Conservation (phyloP, 2,888 invertebrate genomes). For the Oegoconia quadripuncta region DNA sequence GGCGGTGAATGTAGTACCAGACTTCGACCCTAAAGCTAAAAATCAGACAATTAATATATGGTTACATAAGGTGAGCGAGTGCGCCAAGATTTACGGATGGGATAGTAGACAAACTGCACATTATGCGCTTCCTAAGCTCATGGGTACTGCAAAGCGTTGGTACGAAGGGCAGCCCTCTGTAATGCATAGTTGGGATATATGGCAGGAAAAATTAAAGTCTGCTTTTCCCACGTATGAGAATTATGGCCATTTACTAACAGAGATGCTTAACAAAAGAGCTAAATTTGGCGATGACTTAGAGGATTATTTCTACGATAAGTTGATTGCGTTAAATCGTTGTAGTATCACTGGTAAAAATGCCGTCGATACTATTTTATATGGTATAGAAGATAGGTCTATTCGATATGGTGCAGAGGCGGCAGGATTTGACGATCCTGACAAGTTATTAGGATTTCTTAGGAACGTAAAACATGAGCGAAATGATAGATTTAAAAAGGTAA, state of each 20-base stretch:
- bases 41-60: conserved; percentile 12
- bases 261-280: conserved; percentile 15
- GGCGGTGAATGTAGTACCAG: conserved; percentile 13
- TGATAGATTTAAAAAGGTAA: neutral
- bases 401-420: conserved; percentile 22
- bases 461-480: conserved; percentile 11
- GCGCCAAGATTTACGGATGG: conserved; percentile 11
- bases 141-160: conserved; percentile 18
- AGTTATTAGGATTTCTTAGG: conserved; percentile 18
- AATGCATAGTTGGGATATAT: conserved; percentile 14
- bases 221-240: conserved; percentile 18
- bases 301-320: conserved; percentile 17
- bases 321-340: conserved; percentile 19
- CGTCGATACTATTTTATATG: conserved; percentile 21
- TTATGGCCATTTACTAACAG: conserved; percentile 18
- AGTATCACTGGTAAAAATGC: conserved; percentile 17
- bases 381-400: conserved; percentile 20
- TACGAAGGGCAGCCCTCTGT: conserved; percentile 17
- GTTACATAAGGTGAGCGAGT: conserved; percentile 14
- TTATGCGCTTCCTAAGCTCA: conserved; percentile 14
- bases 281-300: conserved; percentile 16
- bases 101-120: conserved; percentile 11
- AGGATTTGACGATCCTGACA: conserved; percentile 15
- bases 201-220: conserved; percentile 17
- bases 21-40: conserved; percentile 16